These are phyloP conservation scores for Empidonax alnorum DNA, from an alignment of 2,113 vertebrate genomes.

Conservation along the genomic window DNA sequence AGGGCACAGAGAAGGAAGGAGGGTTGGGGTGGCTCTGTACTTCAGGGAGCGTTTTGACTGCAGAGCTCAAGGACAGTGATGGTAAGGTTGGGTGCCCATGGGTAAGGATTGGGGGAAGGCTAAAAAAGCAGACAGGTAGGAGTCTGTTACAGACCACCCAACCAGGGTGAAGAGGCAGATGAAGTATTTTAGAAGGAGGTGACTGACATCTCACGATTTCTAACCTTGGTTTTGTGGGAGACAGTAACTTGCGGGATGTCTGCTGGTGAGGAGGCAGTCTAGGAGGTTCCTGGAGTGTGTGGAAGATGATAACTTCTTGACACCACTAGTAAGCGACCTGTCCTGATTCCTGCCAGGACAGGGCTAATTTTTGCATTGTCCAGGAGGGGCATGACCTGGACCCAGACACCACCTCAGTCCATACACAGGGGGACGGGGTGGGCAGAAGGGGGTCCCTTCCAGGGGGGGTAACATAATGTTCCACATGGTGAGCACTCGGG, in stretches of 20 bases:
- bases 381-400: background rate
- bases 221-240: background rate
- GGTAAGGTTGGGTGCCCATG: background rate
- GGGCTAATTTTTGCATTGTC: background rate
- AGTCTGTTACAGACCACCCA: background rate
- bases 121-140: background rate
- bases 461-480: background rate
- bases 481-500: background rate
- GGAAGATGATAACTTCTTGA: background rate
- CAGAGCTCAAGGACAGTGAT: background rate
- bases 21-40: background rate
- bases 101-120: background rate
- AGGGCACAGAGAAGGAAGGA: fast-evolving
- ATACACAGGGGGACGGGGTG: no score
- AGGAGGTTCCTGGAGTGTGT: background rate
- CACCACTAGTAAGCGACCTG: background rate
- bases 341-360: background rate
- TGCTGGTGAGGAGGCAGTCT: background rate
- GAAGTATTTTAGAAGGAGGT: background rate
- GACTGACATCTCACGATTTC: background rate
- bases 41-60: fast-evolving
- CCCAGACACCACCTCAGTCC: background rate
- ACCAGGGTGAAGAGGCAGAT: background rate
- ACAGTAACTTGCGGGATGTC: background rate
- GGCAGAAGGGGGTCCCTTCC: background rate